Percentiles rank a stretch among this genome's conserved stretches.
Evolutionary conservation across 2,113 vertebrate genomes (phyloP).

Genomic region (Balaeniceps rex): DNA sequence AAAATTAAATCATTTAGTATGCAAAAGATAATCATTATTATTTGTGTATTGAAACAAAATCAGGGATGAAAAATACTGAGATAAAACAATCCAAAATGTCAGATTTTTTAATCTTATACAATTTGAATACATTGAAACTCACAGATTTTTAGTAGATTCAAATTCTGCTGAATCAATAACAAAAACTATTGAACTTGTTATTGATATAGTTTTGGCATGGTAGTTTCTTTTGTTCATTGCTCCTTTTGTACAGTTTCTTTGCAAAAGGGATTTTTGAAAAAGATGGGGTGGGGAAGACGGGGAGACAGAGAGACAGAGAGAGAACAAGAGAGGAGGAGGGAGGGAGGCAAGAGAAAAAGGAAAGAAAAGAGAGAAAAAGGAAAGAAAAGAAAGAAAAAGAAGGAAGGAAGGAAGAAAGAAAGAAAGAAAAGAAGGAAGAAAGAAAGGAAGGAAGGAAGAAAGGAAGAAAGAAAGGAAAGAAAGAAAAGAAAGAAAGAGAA

Average conservation of each 20-base stretch:
- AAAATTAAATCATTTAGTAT: not conserved
- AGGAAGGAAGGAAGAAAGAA: too few species aligned
- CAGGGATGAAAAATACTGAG: not conserved
- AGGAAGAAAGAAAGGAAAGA: fast-evolving
- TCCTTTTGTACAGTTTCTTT: not conserved
- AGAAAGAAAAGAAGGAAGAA: fast-evolving
- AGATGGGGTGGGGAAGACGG: too few species aligned
- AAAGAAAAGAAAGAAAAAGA: fast-evolving
- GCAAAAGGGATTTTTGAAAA: not conserved
- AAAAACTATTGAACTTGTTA: not conserved
- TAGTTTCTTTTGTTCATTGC: not conserved
- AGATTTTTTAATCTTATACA: not conserved
- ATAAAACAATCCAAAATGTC: not conserved
- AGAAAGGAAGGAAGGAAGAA: fast-evolving
- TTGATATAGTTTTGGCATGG: not conserved
- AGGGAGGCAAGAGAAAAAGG: not conserved
- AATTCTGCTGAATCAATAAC: not conserved
- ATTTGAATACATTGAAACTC: not conserved
- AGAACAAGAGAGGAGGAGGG: not conserved
- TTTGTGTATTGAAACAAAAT: not conserved
- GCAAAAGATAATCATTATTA: not conserved
- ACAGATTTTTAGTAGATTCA: not conserved
- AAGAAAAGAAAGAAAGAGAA: too few species aligned
- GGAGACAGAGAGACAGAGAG: not conserved
- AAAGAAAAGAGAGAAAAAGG: not conserved